A percentile compares a stretch with the other conserved stretches of the same genome.
phyloP scores from a whole-genome alignment of 2,888 invertebrate genomes.

The Orthonychiurus folsomi region DNA sequence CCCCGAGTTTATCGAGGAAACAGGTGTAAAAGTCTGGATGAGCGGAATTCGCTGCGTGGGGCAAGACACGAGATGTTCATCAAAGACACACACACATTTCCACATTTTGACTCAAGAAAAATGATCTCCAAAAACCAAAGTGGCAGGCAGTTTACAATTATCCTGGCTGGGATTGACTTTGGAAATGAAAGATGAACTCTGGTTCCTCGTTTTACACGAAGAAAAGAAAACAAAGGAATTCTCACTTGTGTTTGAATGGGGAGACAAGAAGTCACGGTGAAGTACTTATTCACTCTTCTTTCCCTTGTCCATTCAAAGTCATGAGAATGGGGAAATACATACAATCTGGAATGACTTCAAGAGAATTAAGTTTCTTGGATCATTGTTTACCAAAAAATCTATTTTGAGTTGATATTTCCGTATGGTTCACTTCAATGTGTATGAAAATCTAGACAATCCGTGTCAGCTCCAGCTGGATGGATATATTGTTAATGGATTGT shows the following conservation, averaged over 20 bases:
- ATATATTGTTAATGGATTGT: too few relatives aligned
- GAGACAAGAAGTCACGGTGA: too few relatives aligned
- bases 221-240: not conserved
- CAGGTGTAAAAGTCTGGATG: constrained; percentile 5
- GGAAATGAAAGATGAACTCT: too few relatives aligned
- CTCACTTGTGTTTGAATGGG: too few relatives aligned
- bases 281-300: not conserved
- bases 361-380: too few relatives aligned
- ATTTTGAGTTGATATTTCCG: not conserved
- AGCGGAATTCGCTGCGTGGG: constrained; percentile 18
- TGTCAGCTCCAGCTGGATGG: too few relatives aligned
- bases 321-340: too few relatives aligned
- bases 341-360: too few relatives aligned
- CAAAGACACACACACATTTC: constrained; percentile 2
- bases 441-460: too few relatives aligned
- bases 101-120: not conserved
- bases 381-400: not conserved
- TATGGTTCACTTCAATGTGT: not conserved
- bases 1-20: too few relatives aligned
- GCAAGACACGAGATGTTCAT: constrained; percentile 20
- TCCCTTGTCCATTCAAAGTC: not conserved
- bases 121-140: not conserved
- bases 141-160: too few relatives aligned
- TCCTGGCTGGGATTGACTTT: too few relatives aligned
- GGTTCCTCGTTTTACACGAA: not conserved